Evolutionary conservation across 2,888 invertebrate species (phyloP).

Genomic region (Spisula subtruncata): DNA sequence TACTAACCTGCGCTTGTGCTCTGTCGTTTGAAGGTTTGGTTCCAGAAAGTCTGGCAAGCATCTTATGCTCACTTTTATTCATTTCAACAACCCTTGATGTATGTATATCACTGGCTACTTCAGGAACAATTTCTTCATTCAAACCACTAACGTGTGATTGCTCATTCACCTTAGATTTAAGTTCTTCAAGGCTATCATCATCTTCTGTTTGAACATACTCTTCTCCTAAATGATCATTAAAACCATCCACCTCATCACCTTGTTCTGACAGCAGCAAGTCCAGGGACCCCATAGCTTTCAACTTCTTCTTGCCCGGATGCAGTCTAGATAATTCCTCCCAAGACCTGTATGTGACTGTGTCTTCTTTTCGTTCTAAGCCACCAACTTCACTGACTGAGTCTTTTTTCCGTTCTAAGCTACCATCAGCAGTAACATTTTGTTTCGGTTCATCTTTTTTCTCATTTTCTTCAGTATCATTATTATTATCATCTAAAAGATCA

Average conservation of each 20-base stretch:
- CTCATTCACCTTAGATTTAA: neutral
- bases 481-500: constrained; percentile 47
- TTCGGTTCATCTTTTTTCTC: neutral
- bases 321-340: constrained; percentile 22
- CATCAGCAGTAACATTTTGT: neutral
- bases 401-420: no score
- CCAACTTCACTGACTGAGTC: neutral
- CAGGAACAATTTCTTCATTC: neutral
- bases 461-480: constrained; percentile 12
- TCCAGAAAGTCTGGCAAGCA: neutral
- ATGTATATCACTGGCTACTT: neutral
- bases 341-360: neutral
- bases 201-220: constrained; percentile 38
- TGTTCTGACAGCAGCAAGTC: constrained; percentile 53
- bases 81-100: neutral
- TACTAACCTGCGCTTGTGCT: neutral
- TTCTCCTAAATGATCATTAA: constrained; percentile 42
- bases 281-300: constrained; percentile 43
- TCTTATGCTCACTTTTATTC: neutral
- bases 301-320: constrained; percentile 25
- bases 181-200: constrained; percentile 22
- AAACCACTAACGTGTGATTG: neutral
- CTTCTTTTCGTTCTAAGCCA: neutral
- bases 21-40: neutral
- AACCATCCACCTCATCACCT: constrained; percentile 53